phyloP scores from a whole-genome alignment of 2,113 vertebrate genomes.

The Syngnathoides biaculeatus region DNA sequence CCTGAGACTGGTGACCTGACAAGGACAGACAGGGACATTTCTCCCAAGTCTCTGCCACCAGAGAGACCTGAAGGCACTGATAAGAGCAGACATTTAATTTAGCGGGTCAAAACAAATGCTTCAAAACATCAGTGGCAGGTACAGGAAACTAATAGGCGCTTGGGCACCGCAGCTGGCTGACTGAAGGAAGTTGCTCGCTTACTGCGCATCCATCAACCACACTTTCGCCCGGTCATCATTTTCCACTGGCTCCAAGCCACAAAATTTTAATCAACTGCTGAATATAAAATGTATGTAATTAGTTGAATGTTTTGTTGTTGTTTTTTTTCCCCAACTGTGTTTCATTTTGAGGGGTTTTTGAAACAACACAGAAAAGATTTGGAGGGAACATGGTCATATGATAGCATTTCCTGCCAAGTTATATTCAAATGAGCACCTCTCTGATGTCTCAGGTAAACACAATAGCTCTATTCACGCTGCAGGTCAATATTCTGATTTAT shows the following conservation, averaged over 20 bases:
- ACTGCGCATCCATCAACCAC: conserved; percentile 33
- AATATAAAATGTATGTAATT: conserved; percentile 33
- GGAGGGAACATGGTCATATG: not conserved
- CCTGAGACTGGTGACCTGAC: conserved; percentile 33
- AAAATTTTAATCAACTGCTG: conserved; percentile 35
- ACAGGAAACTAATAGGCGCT: conserved; percentile 49
- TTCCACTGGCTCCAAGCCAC: conserved; percentile 26
- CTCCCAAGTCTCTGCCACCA: conserved; percentile 10
- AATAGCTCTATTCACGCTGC: too few relatives aligned
- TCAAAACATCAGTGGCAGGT: conserved; percentile 45
- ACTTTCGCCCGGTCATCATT: conserved; percentile 37
- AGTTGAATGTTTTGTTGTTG: conserved; percentile 14
- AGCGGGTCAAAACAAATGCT: conserved; percentile 62
- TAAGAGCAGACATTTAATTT: conserved; percentile 69
- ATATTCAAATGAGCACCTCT: not conserved
- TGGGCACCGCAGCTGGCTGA: conserved; percentile 33
- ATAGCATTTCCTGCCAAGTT: not conserved
- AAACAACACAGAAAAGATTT: not conserved
- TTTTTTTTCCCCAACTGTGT: too few relatives aligned
- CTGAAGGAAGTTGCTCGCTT: conserved; percentile 19
- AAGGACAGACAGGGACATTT: conserved; percentile 54
- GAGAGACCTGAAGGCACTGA: conserved; percentile 50
- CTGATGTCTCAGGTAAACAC: not conserved
- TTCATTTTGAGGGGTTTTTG: not conserved
- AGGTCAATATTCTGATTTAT: too few relatives aligned